Conservation (phyloP, 2,113 vertebrate species). For the Sturnus vulgaris region DNA sequence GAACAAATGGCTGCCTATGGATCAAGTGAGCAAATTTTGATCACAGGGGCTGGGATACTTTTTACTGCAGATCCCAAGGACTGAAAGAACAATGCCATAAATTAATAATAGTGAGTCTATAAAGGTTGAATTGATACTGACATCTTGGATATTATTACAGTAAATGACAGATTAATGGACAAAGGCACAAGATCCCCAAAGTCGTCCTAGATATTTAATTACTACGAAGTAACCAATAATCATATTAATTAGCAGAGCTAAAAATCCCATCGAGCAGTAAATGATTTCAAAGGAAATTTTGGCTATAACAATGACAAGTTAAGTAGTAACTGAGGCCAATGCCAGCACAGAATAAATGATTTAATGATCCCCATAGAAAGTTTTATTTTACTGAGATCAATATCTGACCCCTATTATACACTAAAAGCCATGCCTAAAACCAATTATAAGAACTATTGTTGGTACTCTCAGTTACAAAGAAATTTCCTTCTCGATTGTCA, state of each 20-base stretch:
- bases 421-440: conserved; percentile 59
- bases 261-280: conserved; percentile 54
- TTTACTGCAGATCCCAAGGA: not conserved
- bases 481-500: not conserved
- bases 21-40: not conserved
- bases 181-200: conserved; percentile 30
- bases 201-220: conserved; percentile 56
- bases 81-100: not conserved
- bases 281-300: conserved; percentile 63
- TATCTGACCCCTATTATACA: conserved; percentile 58
- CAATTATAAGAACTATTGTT: conserved; percentile 61
- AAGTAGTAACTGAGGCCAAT: conserved; percentile 46
- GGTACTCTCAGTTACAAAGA: conserved; percentile 26
- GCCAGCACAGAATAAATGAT: conserved; percentile 57
- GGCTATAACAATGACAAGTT: conserved; percentile 59
- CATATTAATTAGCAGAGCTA: conserved; percentile 63
- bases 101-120: conserved; percentile 35
- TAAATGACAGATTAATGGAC: conserved; percentile 63
- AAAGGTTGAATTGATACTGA: conserved; percentile 54
- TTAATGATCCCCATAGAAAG: conserved; percentile 56
- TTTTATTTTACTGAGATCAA: conserved; percentile 65
- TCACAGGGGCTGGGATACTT: not conserved
- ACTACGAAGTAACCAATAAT: conserved; percentile 66
- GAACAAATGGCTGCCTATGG: not conserved
- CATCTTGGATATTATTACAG: conserved; percentile 59